Base-by-base conservation (phyloP, 92 coral and sea anemone species). In the Zoanthus sociatus region DNA sequence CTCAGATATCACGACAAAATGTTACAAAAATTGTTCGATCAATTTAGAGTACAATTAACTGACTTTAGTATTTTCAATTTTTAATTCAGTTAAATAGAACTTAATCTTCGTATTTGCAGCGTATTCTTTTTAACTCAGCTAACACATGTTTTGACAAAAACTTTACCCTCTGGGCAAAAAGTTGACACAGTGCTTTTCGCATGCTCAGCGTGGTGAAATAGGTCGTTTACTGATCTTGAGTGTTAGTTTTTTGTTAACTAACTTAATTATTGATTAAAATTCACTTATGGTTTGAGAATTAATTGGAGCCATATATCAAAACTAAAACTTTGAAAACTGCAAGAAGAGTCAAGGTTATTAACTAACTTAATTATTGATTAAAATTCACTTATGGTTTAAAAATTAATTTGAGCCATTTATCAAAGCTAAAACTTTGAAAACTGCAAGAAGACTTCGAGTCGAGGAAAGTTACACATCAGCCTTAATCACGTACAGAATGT, bases 401-500 rank as follows among this genome's bases (percentile, higher is more conserved):
- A 76, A 50, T 4, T 48, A 30, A 9, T 32, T 48, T 20, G 7
- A 13, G 10, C 11, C 15, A 42, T 42, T 48, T 7, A 8, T 9
- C 14, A 9, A 53, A 42, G 48, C 1, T 33, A 15, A 44, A 44
- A 15, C 6, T 1, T 16, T 26, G 11, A 44, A 51, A 4, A 50
- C 45, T 5, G 64, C 21, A 3, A 44, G 64, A 58, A 79, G 42
- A 17, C 26, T 26, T 26, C 26, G 26, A 5, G 53, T 5, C 6
- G 53, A 5, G 6, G 7, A 7, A 50, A 50, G 12, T 33, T 89
- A 90, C 61, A 90, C 92, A 15, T 77, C 60, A 15, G 90, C 93
- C 21, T 69, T 76, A 81, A 83, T 74, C 14, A 90, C 88, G 69
- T 90, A 70, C 20, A 90, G 50, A 3, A 76, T 87, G 67, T 90